Percentiles rank a stretch among this genome's conserved stretches.
Evolutionary conservation across 2,797 vertebrate species (phyloP).

Genomic region (Cetoscarus ocellatus): DNA sequence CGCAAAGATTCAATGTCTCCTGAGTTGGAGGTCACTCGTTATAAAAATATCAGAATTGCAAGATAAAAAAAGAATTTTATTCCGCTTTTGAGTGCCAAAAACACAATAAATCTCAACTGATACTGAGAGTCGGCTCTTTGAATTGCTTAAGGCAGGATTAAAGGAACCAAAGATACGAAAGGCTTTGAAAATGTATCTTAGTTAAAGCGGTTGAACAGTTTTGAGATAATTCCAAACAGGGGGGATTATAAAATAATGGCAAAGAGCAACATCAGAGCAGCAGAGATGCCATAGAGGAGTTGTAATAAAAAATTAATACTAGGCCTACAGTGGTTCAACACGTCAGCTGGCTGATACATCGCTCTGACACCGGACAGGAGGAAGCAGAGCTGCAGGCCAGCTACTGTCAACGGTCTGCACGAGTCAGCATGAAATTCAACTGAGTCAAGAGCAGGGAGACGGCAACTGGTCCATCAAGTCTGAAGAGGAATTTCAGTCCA

Average conservation of each 20-base stretch:
- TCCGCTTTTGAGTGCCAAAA: background rate
- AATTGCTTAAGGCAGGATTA: background rate
- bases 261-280: background rate
- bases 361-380: conserved; percentile 39
- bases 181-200: conserved; percentile 1
- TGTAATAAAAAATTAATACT: conserved; percentile 33
- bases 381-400: conserved; percentile 47
- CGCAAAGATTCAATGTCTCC: conserved; percentile 16
- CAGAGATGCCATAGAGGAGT: conserved; percentile 26
- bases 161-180: background rate
- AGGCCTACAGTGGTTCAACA: conserved; percentile 7
- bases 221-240: background rate
- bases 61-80: background rate
- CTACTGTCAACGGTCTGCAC: conserved; percentile 43
- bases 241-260: background rate
- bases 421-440: conserved; percentile 61
- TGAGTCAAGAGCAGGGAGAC: conserved; percentile 49
- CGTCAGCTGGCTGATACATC: conserved; percentile 41
- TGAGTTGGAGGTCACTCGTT: conserved; percentile 17
- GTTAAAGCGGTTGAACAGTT: background rate
- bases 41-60: background rate
- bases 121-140: background rate
- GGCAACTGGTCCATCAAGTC: conserved; percentile 44
- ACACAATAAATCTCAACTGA: background rate
- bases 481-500: conserved; percentile 23